Evolutionary conservation across 2,888 invertebrate genomes (phyloP), one percentile per base, ranked within the genome.

Genomic region (Altica lythri): DNA sequence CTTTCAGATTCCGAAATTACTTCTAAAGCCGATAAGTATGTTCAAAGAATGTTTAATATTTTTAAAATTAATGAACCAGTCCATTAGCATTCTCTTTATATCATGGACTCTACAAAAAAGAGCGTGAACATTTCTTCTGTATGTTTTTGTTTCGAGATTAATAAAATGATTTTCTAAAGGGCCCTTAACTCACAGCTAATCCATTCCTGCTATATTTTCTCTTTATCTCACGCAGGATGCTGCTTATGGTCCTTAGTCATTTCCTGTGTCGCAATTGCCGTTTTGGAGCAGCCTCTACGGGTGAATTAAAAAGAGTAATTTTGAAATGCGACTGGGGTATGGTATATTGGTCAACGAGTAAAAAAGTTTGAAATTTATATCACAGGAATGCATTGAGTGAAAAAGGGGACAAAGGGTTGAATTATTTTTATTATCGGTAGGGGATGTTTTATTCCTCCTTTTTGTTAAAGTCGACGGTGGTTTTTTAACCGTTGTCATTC

Each of bases 171-270:
- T 27, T 27, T 27, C 27, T 27, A 27, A 27, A 27, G 27, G 27
- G 27, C 27, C n/a, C 8, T 27, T n/a, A 27, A 27, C 4, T 9
- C 16, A 2, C 9, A 9, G 34, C 22, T 45, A 45, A 45, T 45
- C 34, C 45, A 18, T 5, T 22, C 22, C 34, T 32, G 34, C n/a
- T 9, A 22, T 45, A 44, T 27, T 44, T 44, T 44, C 44, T 37
- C 53, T 53, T 42, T 30, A 37, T 53, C 30, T 29, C 35, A 18
- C 18, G 37, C 47, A 46, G 42, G 17, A 47, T 42, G 47, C 32
- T 22, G 43, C 43, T 43, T 35, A 12, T 13, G 34, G 47, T 43
- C 43, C 35, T 43, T 37, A 35, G 29, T 18, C 22, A 35, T 47
- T 47, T 48, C 37, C 47, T 35, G 51, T 44, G 25, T 35, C 47